phyloP scores from a whole-genome alignment of 2,113 vertebrate genomes.

The Dasyprocta punctata region DNA sequence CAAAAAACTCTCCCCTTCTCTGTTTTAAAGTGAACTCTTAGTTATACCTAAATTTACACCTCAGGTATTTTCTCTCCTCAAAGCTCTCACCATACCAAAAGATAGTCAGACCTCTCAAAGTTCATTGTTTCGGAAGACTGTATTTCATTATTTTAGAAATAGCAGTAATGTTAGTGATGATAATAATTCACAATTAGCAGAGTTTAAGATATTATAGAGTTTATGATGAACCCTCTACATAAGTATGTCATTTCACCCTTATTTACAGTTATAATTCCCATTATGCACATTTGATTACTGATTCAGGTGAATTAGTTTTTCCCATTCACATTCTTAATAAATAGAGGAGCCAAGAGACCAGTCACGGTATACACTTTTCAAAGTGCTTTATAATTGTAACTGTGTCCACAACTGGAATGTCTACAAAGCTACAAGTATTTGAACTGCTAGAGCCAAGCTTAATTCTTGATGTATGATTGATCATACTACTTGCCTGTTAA shows the following conservation, averaged over 20 bases:
- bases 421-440: neutral
- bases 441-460: neutral
- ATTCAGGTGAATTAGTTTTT: neutral
- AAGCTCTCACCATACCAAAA: neutral
- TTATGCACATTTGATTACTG: neutral
- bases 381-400: neutral
- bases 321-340: neutral
- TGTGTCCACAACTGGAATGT: neutral
- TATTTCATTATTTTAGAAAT: neutral
- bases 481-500: neutral
- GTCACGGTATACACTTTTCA: neutral
- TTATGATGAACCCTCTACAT: neutral
- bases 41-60: neutral
- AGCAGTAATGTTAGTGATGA: neutral
- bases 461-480: neutral
- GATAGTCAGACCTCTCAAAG: neutral
- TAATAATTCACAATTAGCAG: neutral
- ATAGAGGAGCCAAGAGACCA: neutral
- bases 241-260: neutral
- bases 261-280: neutral
- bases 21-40: neutral
- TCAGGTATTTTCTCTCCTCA: neutral
- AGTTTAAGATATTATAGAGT: neutral
- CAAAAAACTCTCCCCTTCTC: neutral
- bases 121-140: neutral